Base-by-base conservation (phyloP, 2,797 vertebrate species). In the Enteromius paludinosus region DNA sequence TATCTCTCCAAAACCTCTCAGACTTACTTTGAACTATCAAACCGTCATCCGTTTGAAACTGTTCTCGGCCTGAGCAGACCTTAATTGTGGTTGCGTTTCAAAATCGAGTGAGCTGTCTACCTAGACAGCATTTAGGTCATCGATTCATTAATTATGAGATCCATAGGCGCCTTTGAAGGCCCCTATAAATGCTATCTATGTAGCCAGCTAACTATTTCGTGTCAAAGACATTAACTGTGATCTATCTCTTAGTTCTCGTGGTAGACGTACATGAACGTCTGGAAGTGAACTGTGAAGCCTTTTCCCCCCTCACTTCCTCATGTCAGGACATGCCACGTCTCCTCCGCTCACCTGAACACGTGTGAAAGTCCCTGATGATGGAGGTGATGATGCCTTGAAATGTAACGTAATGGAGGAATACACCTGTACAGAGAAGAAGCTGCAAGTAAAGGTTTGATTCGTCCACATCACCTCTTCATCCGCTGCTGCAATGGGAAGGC, bases 401-500 rank as follows among this genome's bases (percentile, higher is more conserved):
- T 23, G 61, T 84, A 79, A 17, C 59, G 70, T 65, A 30, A 76
- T 38, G 38, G 70, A 78, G 75, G 65, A 83, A 41, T 3, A 28
- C 81, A 68, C 61, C 70, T 78, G 85, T 66, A 20, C 71, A 45
- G 25, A 69, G 81, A 52, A 65, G 49, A 30, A 38, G 77, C 41
- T 82, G 77, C 18, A 25, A 62, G 49, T 61, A 56, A 79, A 78
- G 52, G 14, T 56, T 47, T 84, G 80, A 83, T 68, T 20, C 79
- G 52, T 35, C 78, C 59, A 30, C 30, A 49, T 61, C 72, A 14
- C 59, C 30, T 38, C 25, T 68, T 79, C 59, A 28, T 45, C 47
- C 41, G 12, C 73, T 79, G 25, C 35, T 68, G 83, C 70, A 17
- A 89, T 89, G 88, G 88, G 88, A 84, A 87, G 86, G 88, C 81